Evolutionary conservation across 2,888 invertebrate species (phyloP), one percentile per base, ranked within the genome.

Genomic region (Hylaea fasciaria): DNA sequence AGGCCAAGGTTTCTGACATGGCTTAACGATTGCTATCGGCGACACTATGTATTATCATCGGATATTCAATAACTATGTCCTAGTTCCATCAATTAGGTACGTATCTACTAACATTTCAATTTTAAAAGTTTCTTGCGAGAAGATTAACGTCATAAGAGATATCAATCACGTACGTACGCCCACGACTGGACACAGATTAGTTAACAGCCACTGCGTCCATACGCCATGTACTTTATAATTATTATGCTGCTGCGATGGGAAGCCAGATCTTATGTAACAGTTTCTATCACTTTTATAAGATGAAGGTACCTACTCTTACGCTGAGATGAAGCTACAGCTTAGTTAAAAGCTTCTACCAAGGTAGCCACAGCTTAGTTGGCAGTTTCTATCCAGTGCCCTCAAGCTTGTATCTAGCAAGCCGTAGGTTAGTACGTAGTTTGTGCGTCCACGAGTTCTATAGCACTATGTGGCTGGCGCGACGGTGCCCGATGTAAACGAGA

Each of bases 401-500:
- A 5, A 28, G 28, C 28, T 28, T 28, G 28, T 28, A 28, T 28
- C 28, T 5, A 5, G 28, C 9, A 7, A 32, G 32, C n/a, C 37
- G 39, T 32, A 59, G 53, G 29, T 32, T 53, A 41, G 16, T 40
- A 17, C 44, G 22, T 0, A 60, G 59, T 55, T 53, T 35, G 44
- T 60, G 50, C 37, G 16, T 48, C 14, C 10, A 39, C 29, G 29
- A 35, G 12, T 62, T 39, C 28, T 49, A 62, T 64, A 68, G 65
- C 54, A 61, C 71, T 73, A 71, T 66, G 73, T 74, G 73, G 72
- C 74, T 80, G 81, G 83, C 80, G 77, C 65, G 73, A 75, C 76
- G 80, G 73, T 75, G 71, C 72, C 72, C 68, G 72, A 79, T 82
- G 85, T 85, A 83, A 85, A 80, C 86, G 81, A 84, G 86, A 84